Evolutionary conservation across 1,140 invertebrate genomes (phyloP).

Genomic region (Watersipora subatra): DNA sequence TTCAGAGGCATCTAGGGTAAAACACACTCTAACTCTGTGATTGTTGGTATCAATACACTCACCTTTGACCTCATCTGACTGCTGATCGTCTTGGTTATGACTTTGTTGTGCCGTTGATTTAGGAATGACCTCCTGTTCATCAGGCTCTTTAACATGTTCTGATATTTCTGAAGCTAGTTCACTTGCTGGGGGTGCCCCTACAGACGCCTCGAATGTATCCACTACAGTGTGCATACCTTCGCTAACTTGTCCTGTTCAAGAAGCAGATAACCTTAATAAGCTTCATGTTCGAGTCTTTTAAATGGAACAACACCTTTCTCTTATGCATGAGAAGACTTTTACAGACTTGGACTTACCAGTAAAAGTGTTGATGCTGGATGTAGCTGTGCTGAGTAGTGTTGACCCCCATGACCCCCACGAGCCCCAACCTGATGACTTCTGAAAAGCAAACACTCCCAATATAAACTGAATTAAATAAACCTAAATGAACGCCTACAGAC

Average conservation of each 20-base stretch:
- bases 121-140: slow-evolving; percentile 5
- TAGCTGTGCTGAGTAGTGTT: neutral
- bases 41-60: neutral
- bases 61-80: neutral
- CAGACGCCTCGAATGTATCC: slow-evolving; percentile 50
- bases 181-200: slow-evolving; percentile 61
- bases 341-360: neutral
- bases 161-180: slow-evolving; percentile 46
- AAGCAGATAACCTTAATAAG: too few species aligned
- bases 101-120: slow-evolving; percentile 3
- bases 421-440: neutral
- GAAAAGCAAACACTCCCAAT: neutral
- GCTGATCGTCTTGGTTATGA: neutral
- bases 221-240: slow-evolving; percentile 60
- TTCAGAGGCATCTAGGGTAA: too few species aligned
- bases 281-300: neutral
- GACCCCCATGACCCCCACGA: neutral
- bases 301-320: neutral
- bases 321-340: neutral
- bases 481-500: too few species aligned
- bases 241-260: slow-evolving; percentile 18
- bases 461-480: too few species aligned
- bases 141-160: slow-evolving; percentile 3
- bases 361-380: neutral
- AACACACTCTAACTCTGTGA: neutral